phyloP scores from a whole-genome alignment of 2,113 vertebrate species.

The Seriola quinqueradiata region DNA sequence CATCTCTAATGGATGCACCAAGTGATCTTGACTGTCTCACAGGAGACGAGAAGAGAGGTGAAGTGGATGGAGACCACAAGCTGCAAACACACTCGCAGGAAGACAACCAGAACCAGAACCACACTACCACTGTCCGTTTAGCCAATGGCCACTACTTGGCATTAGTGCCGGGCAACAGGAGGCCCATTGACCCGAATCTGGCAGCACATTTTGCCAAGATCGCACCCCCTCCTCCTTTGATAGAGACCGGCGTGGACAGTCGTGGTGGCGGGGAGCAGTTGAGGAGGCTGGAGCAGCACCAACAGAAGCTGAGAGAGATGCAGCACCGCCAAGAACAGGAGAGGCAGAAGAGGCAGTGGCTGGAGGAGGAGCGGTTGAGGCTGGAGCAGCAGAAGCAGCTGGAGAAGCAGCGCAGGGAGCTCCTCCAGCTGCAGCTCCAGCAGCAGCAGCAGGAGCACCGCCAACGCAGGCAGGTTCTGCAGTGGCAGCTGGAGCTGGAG shows the following conservation, averaged over 20 bases:
- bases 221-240: conserved; percentile 26
- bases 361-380: conserved; percentile 76
- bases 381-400: conserved; percentile 78
- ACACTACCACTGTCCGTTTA: conserved; percentile 26
- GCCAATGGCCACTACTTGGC: conserved; percentile 80
- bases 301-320: conserved; percentile 66
- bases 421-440: conserved; percentile 77
- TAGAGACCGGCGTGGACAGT: background rate
- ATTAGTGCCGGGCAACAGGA: conserved; percentile 76
- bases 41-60: conserved; percentile 75
- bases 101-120: conserved; percentile 77
- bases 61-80: conserved; percentile 39
- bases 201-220: conserved; percentile 62
- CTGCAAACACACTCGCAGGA: conserved; percentile 52
- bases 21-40: conserved; percentile 85
- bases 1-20: conserved; percentile 76
- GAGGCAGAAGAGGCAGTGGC: conserved; percentile 73
- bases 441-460: conserved; percentile 80
- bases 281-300: conserved; percentile 75
- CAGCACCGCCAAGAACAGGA: conserved; percentile 72
- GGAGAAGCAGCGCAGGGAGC: conserved; percentile 78
- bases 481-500: conserved; percentile 78
- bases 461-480: conserved; percentile 71
- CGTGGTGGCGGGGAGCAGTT: conserved; percentile 57
- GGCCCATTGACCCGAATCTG: conserved; percentile 63